Conservation (phyloP, 1,140 invertebrate species). For the Maconellicoccus hirsutus region DNA sequence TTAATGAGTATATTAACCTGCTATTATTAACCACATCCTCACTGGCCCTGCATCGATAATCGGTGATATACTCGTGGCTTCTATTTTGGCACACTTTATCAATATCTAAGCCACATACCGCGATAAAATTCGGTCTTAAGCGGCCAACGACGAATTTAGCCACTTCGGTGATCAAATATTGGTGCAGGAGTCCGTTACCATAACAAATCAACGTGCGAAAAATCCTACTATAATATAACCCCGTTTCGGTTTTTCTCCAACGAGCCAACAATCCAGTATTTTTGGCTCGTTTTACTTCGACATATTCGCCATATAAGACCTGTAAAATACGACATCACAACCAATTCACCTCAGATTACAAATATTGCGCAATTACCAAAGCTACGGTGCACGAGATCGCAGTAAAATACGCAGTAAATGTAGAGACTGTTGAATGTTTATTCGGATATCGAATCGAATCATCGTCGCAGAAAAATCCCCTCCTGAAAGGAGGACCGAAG, state of each 20-base stretch:
- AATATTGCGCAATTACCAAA: constrained; percentile 56
- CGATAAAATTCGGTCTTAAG: constrained; percentile 82
- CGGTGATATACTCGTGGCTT: constrained; percentile 43
- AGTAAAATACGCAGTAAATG: constrained; percentile 60
- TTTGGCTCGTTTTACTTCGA: no score
- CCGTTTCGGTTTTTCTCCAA: no score
- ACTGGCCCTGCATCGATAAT: constrained; percentile 44
- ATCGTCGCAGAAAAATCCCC: constrained; percentile 94
- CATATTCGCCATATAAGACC: no score
- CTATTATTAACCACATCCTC: not conserved
- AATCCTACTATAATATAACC: constrained; percentile 50
- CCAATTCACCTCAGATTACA: no score
- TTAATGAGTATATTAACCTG: not conserved
- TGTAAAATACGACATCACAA: no score
- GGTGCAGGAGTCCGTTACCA: constrained; percentile 69
- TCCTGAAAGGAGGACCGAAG: constrained; percentile 49
- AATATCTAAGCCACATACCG: constrained; percentile 52
- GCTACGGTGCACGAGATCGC: constrained; percentile 53
- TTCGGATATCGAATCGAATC: constrained; percentile 80
- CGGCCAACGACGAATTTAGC: constrained; percentile 85
- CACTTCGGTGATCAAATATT: constrained; percentile 73
- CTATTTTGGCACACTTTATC: constrained; percentile 24
- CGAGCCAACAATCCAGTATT: no score
- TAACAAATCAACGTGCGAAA: constrained; percentile 65
- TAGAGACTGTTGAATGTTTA: constrained; percentile 65